Evolutionary conservation across 2,888 invertebrate species (phyloP).

Genomic region (Sphinx pinastri): DNA sequence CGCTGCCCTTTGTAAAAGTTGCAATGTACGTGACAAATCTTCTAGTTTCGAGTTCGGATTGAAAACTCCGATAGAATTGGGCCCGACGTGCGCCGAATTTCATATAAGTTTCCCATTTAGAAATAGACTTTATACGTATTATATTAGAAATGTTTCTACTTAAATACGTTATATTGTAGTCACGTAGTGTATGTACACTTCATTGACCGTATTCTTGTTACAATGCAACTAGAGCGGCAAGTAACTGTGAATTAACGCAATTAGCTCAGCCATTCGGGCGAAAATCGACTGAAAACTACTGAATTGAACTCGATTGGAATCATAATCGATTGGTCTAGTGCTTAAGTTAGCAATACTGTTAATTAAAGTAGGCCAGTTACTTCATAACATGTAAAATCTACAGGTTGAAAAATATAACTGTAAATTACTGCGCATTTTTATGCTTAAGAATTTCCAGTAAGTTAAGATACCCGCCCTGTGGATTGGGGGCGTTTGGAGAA

Average conservation of each 20-base stretch:
- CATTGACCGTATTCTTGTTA: conserved; percentile 47
- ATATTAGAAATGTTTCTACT: conserved; percentile 58
- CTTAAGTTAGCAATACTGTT: not conserved
- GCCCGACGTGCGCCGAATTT: conserved; percentile 73
- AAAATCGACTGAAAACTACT: conserved; percentile 44
- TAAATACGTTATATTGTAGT: conserved; percentile 55
- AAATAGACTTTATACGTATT: conserved; percentile 68
- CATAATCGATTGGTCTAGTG: conserved; percentile 36
- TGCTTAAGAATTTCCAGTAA: too few species aligned
- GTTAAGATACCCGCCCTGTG: too few species aligned
- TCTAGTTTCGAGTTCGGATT: conserved; percentile 78
- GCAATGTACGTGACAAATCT: conserved; percentile 82
- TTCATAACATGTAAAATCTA: not conserved
- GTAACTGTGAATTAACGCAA: conserved; percentile 49
- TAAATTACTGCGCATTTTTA: too few species aligned
- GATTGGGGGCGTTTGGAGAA: too few species aligned
- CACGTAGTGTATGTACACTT: conserved; percentile 55
- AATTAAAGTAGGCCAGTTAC: not conserved
- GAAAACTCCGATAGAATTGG: conserved; percentile 82
- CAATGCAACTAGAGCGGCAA: conserved; percentile 50
- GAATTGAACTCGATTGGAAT: conserved; percentile 48
- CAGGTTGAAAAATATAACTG: too few species aligned
- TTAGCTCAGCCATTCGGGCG: conserved; percentile 46
- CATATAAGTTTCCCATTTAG: conserved; percentile 70
- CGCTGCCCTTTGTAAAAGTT: conserved; percentile 74